Evolutionary conservation across 1,140 invertebrate genomes (phyloP), one percentile per base, ranked within the genome.

Genomic region (Dryas iulia): DNA sequence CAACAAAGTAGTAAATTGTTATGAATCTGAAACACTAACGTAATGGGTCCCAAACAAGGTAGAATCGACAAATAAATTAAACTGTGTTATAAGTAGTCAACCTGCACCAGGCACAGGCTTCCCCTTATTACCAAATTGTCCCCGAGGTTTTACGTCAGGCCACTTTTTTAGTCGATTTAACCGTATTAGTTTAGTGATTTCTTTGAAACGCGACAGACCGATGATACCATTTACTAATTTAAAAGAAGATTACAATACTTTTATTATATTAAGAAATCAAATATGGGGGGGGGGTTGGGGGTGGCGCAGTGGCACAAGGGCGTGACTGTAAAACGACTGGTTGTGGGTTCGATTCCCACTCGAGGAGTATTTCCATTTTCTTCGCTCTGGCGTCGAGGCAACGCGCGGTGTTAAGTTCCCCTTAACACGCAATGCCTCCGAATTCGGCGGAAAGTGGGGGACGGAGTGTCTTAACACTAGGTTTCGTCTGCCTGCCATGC

Each of bases 61-160:
- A 72, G 77, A 84, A 81, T 81, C 80, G 77, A 71, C 78, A 83
- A 85, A 89, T 89, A 87, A 89, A 89, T 89, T 89, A 86, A 89
- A 86, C 78, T 74, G 73, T 71, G 81, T 86, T 86, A 79, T 84
- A 89, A 89, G 82, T 81, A 80, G 81, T 69, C 76, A 70, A 62
- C 59, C 79, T 83, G 86, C 84, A 79, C 86, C 86, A 85, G 86
- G 84, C 79, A 89, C 86, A 75, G 83, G 71, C 74, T 73, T 72
- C 62, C 82, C 79, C 86, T 87, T 84, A 87, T 89, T 89, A 83
- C 82, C 73, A 81, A 87, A 86, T 86, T 89, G 84, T 88, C 84
- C 78, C 82, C 79, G 71, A 69, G 70, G 70, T 76, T 79, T 75
- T 78, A 70, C 80, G 77, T 84, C 73, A 76, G 72, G 68, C 81